Conservation (phyloP, 2,888 invertebrate genomes). For the Lampropteryx suffumata region DNA sequence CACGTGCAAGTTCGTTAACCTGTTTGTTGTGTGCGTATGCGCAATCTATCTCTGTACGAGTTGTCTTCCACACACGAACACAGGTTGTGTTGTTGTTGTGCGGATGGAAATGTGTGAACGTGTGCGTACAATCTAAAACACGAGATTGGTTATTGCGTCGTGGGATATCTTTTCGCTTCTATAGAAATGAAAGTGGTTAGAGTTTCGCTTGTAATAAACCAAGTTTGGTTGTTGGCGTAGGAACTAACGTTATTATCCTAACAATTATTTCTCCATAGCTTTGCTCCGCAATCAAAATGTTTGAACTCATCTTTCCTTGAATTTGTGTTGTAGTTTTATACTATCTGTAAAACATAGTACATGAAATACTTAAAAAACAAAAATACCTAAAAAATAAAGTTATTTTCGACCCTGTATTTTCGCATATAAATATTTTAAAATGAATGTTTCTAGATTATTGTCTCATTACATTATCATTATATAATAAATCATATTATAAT, state of each 20-base stretch:
- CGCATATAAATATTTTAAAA: too few relatives aligned
- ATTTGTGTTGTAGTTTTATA: too few relatives aligned
- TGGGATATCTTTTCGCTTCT: conserved; percentile 28
- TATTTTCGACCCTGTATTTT: too few relatives aligned
- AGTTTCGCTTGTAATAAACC: conserved; percentile 13
- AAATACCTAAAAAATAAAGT: too few relatives aligned
- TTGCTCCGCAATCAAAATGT: too few relatives aligned
- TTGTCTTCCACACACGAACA: conserved; percentile 5
- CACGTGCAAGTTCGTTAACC: conserved; percentile 69
- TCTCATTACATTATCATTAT: too few relatives aligned
- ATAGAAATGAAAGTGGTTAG: conserved; percentile 26
- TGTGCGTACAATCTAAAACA: conserved; percentile 23
- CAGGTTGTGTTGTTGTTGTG: conserved; percentile 17
- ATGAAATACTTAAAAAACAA: too few relatives aligned
- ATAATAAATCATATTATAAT: neutral
- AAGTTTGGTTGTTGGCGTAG: neutral
- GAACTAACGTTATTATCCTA: too few relatives aligned
- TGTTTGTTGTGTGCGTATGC: conserved; percentile 49
- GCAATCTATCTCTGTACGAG: conserved; percentile 35
- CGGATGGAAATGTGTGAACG: conserved; percentile 1
- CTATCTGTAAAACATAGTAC: too few relatives aligned
- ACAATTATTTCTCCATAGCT: too few relatives aligned
- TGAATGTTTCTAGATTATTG: too few relatives aligned
- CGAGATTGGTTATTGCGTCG: conserved; percentile 30
- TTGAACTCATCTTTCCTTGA: too few relatives aligned